A percentile compares a stretch with the other conserved stretches of the same genome.
phyloP scores from a whole-genome alignment of 2,113 vertebrate genomes.

The Microcebus ravelobensis region DNA sequence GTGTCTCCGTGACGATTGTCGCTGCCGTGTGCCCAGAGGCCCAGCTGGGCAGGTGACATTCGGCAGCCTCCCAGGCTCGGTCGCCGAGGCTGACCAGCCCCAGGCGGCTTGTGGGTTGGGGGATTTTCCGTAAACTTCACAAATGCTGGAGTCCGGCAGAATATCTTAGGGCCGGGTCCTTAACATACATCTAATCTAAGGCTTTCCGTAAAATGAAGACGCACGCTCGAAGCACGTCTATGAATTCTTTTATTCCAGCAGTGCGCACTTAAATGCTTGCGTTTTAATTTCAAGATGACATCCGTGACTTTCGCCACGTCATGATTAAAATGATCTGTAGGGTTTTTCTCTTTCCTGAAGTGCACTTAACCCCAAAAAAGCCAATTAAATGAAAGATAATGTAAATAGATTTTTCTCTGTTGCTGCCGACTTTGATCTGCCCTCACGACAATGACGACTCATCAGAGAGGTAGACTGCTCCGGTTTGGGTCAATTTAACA shows the following conservation, averaged over 20 bases:
- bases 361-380: not conserved
- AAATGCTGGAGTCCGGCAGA: not conserved
- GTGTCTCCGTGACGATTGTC: rapidly evolving
- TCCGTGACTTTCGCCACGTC: not conserved
- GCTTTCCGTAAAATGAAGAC: not conserved
- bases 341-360: not conserved
- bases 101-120: not conserved
- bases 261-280: not conserved
- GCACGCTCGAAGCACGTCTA: not conserved
- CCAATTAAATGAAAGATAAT: not conserved
- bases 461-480: not conserved
- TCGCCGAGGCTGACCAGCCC: rapidly evolving
- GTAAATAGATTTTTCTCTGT: not conserved
- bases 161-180: not conserved
- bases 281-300: not conserved
- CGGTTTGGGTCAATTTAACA: not conserved
- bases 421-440: not conserved
- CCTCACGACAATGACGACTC: not conserved
- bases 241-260: not conserved
- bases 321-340: not conserved
- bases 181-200: not conserved
- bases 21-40: not conserved
- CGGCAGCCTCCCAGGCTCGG: rapidly evolving
- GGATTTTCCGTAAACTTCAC: not conserved
- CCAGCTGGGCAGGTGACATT: not conserved